Base-by-base conservation (phyloP, 2,113 vertebrate genomes). In the Pardalotus punctatus region DNA sequence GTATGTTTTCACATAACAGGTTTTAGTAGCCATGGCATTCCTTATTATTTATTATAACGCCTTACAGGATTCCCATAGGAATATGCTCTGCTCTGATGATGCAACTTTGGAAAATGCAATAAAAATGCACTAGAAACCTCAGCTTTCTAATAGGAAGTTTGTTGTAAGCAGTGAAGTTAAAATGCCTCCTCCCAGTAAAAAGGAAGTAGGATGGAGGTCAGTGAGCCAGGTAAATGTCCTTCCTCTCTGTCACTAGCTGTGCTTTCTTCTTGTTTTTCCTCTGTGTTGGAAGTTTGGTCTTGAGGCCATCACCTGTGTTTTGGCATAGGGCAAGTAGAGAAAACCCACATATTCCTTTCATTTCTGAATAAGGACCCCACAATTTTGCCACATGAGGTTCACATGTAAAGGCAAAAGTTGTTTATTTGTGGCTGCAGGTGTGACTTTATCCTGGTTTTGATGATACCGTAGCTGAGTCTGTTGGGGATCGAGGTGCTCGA, bases 141-240 rank as follows among this genome's bases (percentile, higher is more conserved):
- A 94, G 89, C 50, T 91, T 96, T 97, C 91, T 97, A 96, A 84
- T 88, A 93, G 94, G 94, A 98, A 93, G 81, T 94, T 98, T 97
- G 86, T 97, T 94, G 81, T 95, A 96, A 93, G 62, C 51, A 86
- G 31, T 94, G 92, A 97, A 96, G 47, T 95, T 97, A 95, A 96
- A 95, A 87, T 94, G 56, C 91, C 78, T 95, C 61, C 56, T 93
- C 56, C n/a, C 86, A 71, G 50, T 74, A 89, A 77, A 84, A 97
- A 79, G 54, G 58, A 80, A 60, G 57, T 42, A 36, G 53, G 78
- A 11, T 13, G 20, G 42, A 81, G 28, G 23, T 72, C 19, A 15
- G 38, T n/a, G 58, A 66, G 70, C 45, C 50, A 53, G 42, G 82
- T 56, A 31, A 72, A 62, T 87, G 50, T 82, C 42, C 35, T 42